phyloP scores from a whole-genome alignment of 2,888 invertebrate species.

The Spisula solida region DNA sequence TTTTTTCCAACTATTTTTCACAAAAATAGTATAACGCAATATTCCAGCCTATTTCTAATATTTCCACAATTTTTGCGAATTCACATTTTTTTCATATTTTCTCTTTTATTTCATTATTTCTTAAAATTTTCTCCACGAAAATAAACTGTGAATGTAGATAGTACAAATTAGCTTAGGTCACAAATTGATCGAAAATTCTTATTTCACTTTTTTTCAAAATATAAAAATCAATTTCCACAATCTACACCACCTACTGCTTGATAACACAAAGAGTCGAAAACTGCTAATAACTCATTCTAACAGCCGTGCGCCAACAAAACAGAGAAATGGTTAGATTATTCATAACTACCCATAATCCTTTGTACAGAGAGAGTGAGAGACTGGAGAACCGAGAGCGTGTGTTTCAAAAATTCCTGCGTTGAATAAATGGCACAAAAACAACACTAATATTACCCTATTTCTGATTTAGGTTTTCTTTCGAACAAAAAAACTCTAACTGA shows the following conservation, averaged over 20 bases:
- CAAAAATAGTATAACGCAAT: too few relatives aligned
- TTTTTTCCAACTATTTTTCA: too few relatives aligned
- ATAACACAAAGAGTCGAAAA: slow-evolving; percentile 18
- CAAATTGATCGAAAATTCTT: neutral
- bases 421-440: neutral
- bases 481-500: slow-evolving; percentile 3
- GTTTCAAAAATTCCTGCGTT: slow-evolving; percentile 22
- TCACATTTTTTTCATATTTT: neutral
- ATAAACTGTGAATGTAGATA: neutral
- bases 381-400: neutral
- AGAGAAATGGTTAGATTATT: slow-evolving; percentile 4
- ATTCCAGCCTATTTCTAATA: slow-evolving; percentile 8
- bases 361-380: neutral
- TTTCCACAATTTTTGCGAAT: slow-evolving; percentile 13
- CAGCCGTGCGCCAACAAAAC: neutral
- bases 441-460: neutral
- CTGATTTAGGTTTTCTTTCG: neutral
- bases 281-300: neutral
- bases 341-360: slow-evolving; percentile 28
- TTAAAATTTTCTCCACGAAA: too few relatives aligned
- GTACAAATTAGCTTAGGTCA: neutral
- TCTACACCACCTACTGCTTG: neutral
- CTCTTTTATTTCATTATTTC: neutral
- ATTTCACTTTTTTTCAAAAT: neutral
- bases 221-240: slow-evolving; percentile 5